Conservation (phyloP, 2,797 vertebrate genomes). For the Florisuga fusca region DNA sequence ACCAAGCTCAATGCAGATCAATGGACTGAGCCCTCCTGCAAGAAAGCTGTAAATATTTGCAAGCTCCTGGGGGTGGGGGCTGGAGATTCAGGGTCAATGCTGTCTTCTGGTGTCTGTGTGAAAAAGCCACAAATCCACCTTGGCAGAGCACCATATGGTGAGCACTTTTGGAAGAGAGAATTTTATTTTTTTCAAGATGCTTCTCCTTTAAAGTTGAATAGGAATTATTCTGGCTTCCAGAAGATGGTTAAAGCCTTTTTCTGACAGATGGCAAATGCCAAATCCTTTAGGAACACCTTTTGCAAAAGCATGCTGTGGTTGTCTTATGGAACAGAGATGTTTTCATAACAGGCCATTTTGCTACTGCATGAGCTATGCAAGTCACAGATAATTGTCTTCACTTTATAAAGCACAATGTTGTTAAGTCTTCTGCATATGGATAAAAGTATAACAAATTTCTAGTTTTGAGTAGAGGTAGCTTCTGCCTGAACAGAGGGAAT, state of each 20-base stretch:
- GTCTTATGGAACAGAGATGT: not conserved
- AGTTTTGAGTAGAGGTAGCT: not conserved
- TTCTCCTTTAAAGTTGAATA: not conserved
- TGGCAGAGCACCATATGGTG: not conserved
- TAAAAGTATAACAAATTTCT: not conserved
- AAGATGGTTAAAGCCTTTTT: not conserved
- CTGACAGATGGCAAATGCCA: not conserved
- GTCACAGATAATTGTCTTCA: conserved; percentile 8
- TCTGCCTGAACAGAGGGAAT: not conserved
- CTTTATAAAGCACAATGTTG: not conserved
- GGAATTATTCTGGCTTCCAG: not conserved
- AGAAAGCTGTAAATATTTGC: not conserved
- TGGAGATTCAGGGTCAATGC: not conserved
- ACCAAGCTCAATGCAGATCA: not conserved
- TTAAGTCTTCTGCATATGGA: conserved; percentile 17
- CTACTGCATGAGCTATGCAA: not conserved
- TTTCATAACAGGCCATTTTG: not conserved
- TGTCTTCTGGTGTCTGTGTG: not conserved
- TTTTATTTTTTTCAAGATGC: not conserved
- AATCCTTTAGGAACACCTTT: not conserved
- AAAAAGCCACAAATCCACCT: not conserved
- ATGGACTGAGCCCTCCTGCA: not conserved
- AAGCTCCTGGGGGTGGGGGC: not conserved
- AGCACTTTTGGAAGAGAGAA: not conserved
- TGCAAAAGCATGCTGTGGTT: not conserved